Percentiles rank a stretch among this genome's conserved stretches.
phyloP scores from a whole-genome alignment of 2,888 invertebrate genomes.

The Lasioglossum marginatum region DNA sequence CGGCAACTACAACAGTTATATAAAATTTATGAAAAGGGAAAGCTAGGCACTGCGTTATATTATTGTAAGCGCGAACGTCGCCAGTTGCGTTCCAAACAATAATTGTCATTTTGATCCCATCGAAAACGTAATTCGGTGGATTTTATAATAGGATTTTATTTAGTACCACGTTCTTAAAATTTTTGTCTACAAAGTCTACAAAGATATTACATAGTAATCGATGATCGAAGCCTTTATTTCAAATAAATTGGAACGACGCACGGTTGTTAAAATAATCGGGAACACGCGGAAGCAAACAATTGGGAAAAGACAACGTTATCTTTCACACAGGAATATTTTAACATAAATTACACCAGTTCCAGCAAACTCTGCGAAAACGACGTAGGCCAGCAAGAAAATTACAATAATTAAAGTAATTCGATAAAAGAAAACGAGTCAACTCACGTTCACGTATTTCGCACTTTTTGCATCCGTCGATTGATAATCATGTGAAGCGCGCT shows the following conservation, averaged over 20 bases:
- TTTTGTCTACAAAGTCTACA: too few species aligned
- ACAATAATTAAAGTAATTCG: not conserved
- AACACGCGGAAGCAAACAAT: not conserved
- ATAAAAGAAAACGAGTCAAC: not conserved
- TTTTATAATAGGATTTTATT: too few species aligned
- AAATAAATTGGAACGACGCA: not conserved
- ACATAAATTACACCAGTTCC: not conserved
- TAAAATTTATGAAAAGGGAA: slow-evolving; percentile 49
- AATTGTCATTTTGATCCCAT: not conserved
- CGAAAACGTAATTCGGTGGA: not conserved
- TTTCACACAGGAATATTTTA: not conserved
- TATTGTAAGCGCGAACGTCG: not conserved
- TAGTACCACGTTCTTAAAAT: too few species aligned
- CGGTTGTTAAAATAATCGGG: not conserved
- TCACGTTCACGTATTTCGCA: not conserved
- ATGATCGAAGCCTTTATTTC: not conserved
- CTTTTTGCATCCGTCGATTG: not conserved
- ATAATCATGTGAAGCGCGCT: not conserved
- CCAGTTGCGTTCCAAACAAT: not conserved
- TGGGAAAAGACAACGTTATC: not conserved
- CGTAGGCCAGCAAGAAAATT: not conserved
- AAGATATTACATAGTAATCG: not conserved
- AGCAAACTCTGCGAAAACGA: not conserved
- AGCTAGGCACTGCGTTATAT: not conserved
- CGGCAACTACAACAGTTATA: slow-evolving; percentile 17